Evolutionary conservation across 2,888 invertebrate genomes (phyloP), one percentile per base, ranked within the genome.

Genomic region (Drosophila niveifrons): DNA sequence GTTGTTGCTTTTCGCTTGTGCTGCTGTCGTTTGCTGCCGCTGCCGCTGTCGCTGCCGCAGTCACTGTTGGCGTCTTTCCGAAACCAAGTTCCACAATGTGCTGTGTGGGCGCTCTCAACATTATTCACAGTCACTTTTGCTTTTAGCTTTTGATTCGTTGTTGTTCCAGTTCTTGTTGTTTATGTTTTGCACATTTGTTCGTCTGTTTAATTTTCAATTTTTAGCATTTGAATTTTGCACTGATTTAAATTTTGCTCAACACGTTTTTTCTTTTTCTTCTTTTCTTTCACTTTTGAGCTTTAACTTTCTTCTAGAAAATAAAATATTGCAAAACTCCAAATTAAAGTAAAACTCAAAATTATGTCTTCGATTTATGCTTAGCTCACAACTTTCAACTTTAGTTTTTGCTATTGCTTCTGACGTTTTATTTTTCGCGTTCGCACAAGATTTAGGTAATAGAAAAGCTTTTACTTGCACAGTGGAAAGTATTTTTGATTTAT

Each of bases 71-170:
- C 82, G 89, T 87, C 76, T 90, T 90, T 89, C 77, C 82, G 78
- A 82, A 83, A 75, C 92, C 91, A 79, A 92, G 91, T 90, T 92
- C 92, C 90, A 92, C 90, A 85, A 92, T 89, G 86, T 93, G 83
- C 78, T 83, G 93, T 88, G 92, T 93, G 92, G 92, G 93, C 90
- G 93, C 93, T 92, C 91, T 93, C 93, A 92, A 93, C 93, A 93
- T 85, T 92, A 91, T 92, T 91, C 84, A 88, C 85, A 72, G 68
- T 85, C 89, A 89, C 85, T 89, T 89, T 85, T 87, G 77, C 68
- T 76, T 65, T 88, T 82, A 71, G 57, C 67, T 70, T 64, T 55
- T 55, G 18, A 39, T 63, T 63, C 41, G 34, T 59, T 51, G 43
- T 34, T 58, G 15, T 58, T 41, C 15, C 36, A 17, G 43, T 51